phyloP scores from a whole-genome alignment of 1,140 invertebrate genomes.

The Drosophila subpulchrella region DNA sequence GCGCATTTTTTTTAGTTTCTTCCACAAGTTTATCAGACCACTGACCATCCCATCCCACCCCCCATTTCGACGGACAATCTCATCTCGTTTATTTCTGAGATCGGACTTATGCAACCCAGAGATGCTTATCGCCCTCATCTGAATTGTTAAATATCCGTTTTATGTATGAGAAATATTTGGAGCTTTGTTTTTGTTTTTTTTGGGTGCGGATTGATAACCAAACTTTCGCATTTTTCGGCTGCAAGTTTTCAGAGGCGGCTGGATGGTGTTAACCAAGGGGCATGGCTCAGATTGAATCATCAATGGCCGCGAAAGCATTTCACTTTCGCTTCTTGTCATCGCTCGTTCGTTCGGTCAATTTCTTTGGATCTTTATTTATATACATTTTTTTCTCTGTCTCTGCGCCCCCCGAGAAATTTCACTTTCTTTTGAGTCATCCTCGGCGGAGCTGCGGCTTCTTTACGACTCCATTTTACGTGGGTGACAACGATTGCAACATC shows the following conservation, averaged over 20 bases:
- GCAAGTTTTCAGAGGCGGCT: slow-evolving; percentile 11
- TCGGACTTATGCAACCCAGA: slow-evolving; percentile 36
- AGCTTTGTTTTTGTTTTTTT: neutral
- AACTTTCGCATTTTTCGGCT: slow-evolving; percentile 65
- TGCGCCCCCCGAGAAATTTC: slow-evolving; percentile 23
- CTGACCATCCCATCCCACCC: neutral
- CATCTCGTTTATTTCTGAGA: slow-evolving; percentile 18
- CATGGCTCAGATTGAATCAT: slow-evolving; percentile 54
- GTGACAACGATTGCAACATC: slow-evolving; percentile 74
- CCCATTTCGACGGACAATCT: slow-evolving; percentile 1
- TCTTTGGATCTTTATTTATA: slow-evolving; percentile 33
- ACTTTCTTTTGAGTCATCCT: slow-evolving; percentile 79
- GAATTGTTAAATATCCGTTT: slow-evolving; percentile 42
- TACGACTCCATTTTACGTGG: slow-evolving; percentile 64
- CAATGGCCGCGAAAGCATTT: slow-evolving; percentile 56
- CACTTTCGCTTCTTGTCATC: slow-evolving; percentile 56
- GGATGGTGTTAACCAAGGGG: slow-evolving; percentile 19
- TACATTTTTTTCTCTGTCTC: neutral
- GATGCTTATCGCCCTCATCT: slow-evolving; percentile 38
- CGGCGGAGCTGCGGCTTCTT: slow-evolving; percentile 28
- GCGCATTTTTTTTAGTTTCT: neutral
- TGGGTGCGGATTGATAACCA: slow-evolving; percentile 41
- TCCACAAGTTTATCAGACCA: neutral
- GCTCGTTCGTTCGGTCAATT: slow-evolving; percentile 30
- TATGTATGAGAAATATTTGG: slow-evolving; percentile 54